phyloP scores from a whole-genome alignment of 37 sponge, comb jelly and placozoan genomes.

The Aplysina aerophoba region DNA sequence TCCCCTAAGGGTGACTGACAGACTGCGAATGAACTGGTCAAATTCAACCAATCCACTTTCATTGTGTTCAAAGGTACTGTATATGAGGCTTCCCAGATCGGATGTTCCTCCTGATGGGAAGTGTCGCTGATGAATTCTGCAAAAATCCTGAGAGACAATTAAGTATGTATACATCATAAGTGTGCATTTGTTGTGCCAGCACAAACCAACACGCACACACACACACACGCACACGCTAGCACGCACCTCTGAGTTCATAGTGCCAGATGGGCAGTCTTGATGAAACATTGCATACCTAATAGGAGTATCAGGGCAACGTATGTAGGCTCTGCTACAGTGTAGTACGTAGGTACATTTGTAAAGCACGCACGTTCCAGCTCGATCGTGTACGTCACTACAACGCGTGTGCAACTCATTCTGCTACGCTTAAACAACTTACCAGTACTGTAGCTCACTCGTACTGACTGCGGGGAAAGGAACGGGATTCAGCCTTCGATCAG shows the following conservation, averaged over 20 bases:
- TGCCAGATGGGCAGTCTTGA: conserved; percentile 81
- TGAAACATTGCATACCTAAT: conserved; percentile 78
- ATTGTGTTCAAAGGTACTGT: conserved; percentile 52
- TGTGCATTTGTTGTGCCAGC: background rate
- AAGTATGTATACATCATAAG: background rate
- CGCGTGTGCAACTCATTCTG: background rate
- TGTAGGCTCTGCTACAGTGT: no score
- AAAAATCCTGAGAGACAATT: conserved; percentile 50
- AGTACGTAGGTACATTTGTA: no score
- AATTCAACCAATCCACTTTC: conserved; percentile 73
- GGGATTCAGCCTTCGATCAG: background rate
- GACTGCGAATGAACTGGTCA: conserved; percentile 66
- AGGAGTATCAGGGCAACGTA: background rate
- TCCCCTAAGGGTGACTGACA: conserved; percentile 75
- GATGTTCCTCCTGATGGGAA: conserved; percentile 77
- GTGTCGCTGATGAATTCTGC: conserved; percentile 74
- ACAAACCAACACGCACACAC: no score
- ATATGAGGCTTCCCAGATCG: conserved; percentile 58
- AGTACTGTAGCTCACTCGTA: conserved; percentile 66
- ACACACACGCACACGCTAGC: no score
- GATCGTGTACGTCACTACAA: no score
- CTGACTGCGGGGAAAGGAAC: conserved; percentile 40
- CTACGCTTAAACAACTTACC: conserved; percentile 37
- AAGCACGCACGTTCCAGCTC: no score
- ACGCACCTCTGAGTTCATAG: conserved; percentile 50